phyloP scores from a whole-genome alignment of 2,113 vertebrate species.

The Ariopsis seemanni region DNA sequence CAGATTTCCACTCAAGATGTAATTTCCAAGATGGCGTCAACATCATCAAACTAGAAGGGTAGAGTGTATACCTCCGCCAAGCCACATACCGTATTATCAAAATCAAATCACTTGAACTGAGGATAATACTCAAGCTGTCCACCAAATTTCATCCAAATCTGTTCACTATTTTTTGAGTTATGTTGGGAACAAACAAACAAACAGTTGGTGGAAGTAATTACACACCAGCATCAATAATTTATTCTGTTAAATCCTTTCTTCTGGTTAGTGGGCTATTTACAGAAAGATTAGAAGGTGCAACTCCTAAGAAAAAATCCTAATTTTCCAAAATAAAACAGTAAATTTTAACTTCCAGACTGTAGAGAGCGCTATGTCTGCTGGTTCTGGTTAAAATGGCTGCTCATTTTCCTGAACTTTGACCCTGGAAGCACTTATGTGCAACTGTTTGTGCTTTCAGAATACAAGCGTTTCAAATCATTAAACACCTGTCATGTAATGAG shows the following conservation, averaged over 20 bases:
- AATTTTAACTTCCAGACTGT: not conserved
- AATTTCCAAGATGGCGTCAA: not conserved
- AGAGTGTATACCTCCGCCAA: too few relatives aligned
- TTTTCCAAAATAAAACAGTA: not conserved
- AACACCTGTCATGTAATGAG: not conserved
- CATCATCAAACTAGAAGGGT: not conserved
- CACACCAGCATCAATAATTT: not conserved
- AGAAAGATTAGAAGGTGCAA: not conserved
- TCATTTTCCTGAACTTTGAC: not conserved
- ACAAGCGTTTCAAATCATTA: not conserved
- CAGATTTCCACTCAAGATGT: not conserved
- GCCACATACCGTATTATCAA: too few relatives aligned
- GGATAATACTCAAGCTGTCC: too few relatives aligned
- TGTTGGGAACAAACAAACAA: too few relatives aligned
- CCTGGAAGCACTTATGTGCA: not conserved
- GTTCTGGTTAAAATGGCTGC: not conserved
- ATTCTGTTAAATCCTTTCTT: not conserved
- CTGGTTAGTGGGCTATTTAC: not conserved
- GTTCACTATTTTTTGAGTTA: too few relatives aligned
- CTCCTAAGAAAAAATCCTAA: not conserved
- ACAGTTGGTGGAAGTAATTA: not conserved
- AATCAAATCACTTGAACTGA: too few relatives aligned
- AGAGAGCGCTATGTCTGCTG: not conserved
- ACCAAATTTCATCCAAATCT: too few relatives aligned
- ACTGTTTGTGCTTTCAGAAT: not conserved